These are phyloP conservation scores for Cygnus buccinator DNA, from an alignment of 2,113 vertebrate genomes.

Conservation along the genomic window DNA sequence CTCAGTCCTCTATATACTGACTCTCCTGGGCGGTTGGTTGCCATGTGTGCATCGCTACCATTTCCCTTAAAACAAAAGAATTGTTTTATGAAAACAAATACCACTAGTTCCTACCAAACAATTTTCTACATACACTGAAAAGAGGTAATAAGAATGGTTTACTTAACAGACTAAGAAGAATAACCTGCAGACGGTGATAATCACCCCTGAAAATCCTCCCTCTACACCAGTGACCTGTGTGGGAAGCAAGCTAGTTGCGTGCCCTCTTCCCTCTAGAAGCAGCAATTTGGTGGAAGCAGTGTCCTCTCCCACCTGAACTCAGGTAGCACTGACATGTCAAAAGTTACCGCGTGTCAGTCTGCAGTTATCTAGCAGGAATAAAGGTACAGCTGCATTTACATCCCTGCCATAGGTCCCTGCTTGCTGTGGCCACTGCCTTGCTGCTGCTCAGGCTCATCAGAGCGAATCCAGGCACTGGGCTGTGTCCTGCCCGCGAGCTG, in stretches of 20 bases:
- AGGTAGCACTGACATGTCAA: background rate
- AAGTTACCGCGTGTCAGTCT: background rate
- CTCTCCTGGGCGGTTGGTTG: background rate
- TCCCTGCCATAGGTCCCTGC: background rate
- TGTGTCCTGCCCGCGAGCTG: background rate
- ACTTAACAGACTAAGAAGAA: background rate
- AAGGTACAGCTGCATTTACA: background rate
- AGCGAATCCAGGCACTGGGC: background rate
- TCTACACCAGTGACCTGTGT: background rate
- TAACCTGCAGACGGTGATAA: background rate
- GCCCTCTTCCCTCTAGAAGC: background rate
- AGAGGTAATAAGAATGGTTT: background rate
- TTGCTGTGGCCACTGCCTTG: background rate
- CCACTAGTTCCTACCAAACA: background rate
- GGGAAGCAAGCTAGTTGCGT: background rate
- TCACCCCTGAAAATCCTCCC: background rate
- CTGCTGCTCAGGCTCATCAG: background rate
- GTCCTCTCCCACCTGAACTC: background rate
- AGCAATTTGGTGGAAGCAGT: background rate
- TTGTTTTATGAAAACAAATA: background rate
- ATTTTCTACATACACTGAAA: background rate
- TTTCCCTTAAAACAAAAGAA: background rate
- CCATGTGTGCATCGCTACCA: background rate
- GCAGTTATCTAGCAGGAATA: background rate
- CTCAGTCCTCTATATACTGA: background rate